Evolutionary conservation across 2,888 invertebrate species (phyloP).

Genomic region (Hypercompe scribonia): DNA sequence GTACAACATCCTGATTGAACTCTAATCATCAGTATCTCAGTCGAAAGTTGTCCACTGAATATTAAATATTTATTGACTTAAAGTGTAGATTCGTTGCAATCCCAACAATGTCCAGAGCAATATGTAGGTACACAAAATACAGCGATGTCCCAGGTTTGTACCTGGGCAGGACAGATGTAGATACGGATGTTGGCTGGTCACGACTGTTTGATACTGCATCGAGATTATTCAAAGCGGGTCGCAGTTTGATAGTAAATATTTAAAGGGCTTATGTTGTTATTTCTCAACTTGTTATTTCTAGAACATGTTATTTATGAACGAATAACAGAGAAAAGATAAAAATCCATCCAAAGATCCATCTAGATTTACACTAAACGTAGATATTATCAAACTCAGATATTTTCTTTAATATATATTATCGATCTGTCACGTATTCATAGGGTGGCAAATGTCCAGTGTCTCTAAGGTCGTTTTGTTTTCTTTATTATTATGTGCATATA

Average conservation of each 20-base stretch:
- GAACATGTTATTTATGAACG: background rate
- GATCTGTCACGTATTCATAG: background rate
- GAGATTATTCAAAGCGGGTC: conserved; percentile 7
- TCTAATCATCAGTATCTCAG: too few species aligned
- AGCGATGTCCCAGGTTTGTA: conserved; percentile 33
- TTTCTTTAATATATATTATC: background rate
- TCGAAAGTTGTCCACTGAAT: too few species aligned
- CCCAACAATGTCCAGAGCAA: conserved; percentile 14
- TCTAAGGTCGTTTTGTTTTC: too few species aligned
- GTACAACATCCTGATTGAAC: background rate
- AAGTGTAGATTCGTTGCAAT: background rate
- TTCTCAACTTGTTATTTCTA: conserved; percentile 3
- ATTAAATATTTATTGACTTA: background rate
- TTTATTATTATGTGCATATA: too few species aligned
- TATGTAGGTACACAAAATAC: conserved; percentile 39
- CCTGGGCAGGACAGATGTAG: conserved; percentile 39
- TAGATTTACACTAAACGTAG: background rate
- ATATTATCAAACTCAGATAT: background rate
- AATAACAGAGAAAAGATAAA: background rate
- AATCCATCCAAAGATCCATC: background rate
- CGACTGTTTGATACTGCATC: conserved; percentile 33
- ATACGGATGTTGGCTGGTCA: conserved; percentile 41
- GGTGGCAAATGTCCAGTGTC: background rate
- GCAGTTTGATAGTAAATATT: conserved; percentile 4
- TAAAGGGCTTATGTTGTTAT: background rate